Evolutionary conservation across 2,888 invertebrate species (phyloP).

Genomic region (Eutolmus rufibarbis): DNA sequence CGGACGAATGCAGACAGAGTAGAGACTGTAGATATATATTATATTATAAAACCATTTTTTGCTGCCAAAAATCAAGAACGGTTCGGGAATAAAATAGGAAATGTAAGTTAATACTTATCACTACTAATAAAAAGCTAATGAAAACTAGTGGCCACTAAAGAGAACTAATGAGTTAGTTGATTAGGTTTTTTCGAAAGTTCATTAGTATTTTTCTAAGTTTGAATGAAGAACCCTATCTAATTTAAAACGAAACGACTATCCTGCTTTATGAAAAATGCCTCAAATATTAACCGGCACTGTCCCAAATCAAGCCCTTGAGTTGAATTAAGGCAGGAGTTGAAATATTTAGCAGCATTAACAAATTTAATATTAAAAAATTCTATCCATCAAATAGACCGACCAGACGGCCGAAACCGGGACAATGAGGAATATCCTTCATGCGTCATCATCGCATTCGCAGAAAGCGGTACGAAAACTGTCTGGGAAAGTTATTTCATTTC

Average conservation of each 20-base stretch:
- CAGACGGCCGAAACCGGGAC: neutral
- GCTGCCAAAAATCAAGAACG: neutral
- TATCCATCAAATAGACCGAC: neutral
- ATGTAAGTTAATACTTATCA: too few relatives aligned
- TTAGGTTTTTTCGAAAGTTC: too few relatives aligned
- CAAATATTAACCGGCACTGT: neutral
- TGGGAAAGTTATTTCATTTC: neutral
- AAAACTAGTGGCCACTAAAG: too few relatives aligned
- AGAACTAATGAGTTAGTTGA: too few relatives aligned
- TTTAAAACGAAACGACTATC: neutral
- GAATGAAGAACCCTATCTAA: neutral
- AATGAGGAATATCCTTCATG: constrained; percentile 2
- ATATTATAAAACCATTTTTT: neutral
- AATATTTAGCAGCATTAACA: constrained; percentile 10
- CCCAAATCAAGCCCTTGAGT: neutral
- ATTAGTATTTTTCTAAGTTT: neutral
- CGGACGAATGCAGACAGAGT: neutral
- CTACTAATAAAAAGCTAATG: too few relatives aligned
- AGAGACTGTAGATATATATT: neutral
- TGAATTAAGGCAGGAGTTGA: neutral
- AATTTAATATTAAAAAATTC: constrained; percentile 26
- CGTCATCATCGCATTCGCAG: neutral
- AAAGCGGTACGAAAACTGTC: neutral
- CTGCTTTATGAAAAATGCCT: neutral
- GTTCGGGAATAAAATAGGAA: neutral